Conservation (phyloP, 2,888 invertebrate genomes). For the Drosophila sordidula region DNA sequence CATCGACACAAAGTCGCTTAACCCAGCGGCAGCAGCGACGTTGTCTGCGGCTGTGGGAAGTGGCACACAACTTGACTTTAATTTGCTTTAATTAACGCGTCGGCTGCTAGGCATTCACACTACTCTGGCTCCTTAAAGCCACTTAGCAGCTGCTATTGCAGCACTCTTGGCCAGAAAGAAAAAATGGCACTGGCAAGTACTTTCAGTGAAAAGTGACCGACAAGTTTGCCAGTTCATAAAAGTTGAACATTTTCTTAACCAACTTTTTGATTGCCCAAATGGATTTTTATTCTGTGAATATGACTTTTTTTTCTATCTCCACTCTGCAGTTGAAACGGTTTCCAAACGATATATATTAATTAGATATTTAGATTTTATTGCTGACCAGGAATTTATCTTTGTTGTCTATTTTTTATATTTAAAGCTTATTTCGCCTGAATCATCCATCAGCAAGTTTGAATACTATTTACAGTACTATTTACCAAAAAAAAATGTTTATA, state of each 20-base stretch:
- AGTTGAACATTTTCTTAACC: not conserved
- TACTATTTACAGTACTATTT: too few species aligned
- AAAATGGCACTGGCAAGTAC: not conserved
- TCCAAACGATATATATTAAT: too few species aligned
- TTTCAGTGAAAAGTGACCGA: not conserved
- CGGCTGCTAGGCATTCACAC: slow-evolving; percentile 33
- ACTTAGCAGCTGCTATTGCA: slow-evolving; percentile 11
- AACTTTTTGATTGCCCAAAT: not conserved
- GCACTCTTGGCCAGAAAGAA: slow-evolving; percentile 3
- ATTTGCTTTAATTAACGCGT: slow-evolving; percentile 74
- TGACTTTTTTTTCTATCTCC: not conserved
- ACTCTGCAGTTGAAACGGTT: not conserved
- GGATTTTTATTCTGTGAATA: too few species aligned
- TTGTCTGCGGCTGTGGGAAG: slow-evolving; percentile 39
- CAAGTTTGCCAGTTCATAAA: not conserved
- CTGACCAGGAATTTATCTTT: too few species aligned
- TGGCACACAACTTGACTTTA: slow-evolving; percentile 52
- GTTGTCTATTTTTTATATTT: too few species aligned
- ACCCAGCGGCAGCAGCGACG: slow-evolving; percentile 23
- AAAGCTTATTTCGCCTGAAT: too few species aligned
- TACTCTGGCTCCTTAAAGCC: slow-evolving; percentile 7
- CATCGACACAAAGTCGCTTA: slow-evolving; percentile 67
- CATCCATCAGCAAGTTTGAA: too few species aligned
- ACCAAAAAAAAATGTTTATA: too few species aligned
- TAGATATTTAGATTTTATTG: too few species aligned